Conservation (phyloP, 2,113 vertebrate species). For the Tor tambroides region DNA sequence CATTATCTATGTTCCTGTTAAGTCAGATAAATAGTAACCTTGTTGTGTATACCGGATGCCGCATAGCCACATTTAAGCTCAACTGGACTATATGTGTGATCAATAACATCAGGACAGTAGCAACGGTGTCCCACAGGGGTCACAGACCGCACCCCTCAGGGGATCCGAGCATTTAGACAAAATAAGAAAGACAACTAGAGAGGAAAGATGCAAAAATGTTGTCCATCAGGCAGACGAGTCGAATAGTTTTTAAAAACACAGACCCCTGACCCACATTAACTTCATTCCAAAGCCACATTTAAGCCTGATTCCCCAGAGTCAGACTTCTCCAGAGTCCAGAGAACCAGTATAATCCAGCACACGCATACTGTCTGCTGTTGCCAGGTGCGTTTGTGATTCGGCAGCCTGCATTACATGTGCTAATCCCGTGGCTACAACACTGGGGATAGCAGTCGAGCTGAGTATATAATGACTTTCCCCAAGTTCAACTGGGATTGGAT, state of each 20-base stretch:
- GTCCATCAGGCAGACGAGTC: neutral
- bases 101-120: constrained; percentile 9
- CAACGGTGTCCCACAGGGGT: neutral
- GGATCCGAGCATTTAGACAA: neutral
- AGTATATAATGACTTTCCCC: constrained; percentile 5
- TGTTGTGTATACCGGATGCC: neutral
- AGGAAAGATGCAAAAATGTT: constrained; percentile 31
- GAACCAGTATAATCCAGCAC: neutral
- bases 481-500: constrained; percentile 18
- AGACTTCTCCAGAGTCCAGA: constrained; percentile 3
- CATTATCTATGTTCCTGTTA: neutral
- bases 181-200: constrained; percentile 27
- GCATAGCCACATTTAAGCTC: neutral
- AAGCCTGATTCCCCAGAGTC: constrained; percentile 3
- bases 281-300: constrained; percentile 15
- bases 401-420: constrained; percentile 37
- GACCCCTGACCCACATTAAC: constrained; percentile 31
- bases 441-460: neutral
- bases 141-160: neutral
- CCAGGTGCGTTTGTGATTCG: constrained; percentile 29
- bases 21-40: neutral
- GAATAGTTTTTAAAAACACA: constrained; percentile 26
- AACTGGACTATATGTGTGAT: neutral
- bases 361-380: neutral
- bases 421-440: constrained; percentile 22